Evolutionary conservation across 2,797 vertebrate genomes (phyloP).

Genomic region (Lithobates pipiens): DNA sequence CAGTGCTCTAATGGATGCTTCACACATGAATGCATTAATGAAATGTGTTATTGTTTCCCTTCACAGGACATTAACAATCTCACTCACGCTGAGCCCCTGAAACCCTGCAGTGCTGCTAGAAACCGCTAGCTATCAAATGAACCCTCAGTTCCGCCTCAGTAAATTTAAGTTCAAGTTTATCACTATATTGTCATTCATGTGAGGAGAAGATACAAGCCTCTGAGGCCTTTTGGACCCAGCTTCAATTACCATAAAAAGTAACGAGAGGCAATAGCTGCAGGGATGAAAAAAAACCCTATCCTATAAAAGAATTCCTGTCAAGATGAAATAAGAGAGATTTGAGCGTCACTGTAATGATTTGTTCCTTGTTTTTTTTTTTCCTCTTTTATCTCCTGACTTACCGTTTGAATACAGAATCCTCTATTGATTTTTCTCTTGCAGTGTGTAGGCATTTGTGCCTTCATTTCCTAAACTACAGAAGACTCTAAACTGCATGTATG

Average conservation of each 20-base stretch:
- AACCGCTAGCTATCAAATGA: slow-evolving; percentile 83
- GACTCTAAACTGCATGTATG: no score
- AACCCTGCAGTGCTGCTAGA: slow-evolving; percentile 76
- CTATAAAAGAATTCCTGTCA: slow-evolving; percentile 74
- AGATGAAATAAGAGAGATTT: slow-evolving; percentile 74
- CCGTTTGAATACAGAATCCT: slow-evolving; percentile 70
- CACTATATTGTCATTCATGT: slow-evolving; percentile 79
- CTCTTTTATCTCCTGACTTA: slow-evolving; percentile 71
- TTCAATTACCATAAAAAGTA: slow-evolving; percentile 80
- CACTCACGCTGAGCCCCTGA: slow-evolving; percentile 71
- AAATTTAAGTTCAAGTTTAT: slow-evolving; percentile 85
- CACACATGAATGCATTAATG: slow-evolving; percentile 82
- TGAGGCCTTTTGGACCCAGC: slow-evolving; percentile 73
- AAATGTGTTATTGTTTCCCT: slow-evolving; percentile 84
- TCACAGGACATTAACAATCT: slow-evolving; percentile 84
- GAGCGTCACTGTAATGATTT: slow-evolving; percentile 71
- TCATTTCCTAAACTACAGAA: slow-evolving; percentile 61
- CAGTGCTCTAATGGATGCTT: slow-evolving; percentile 81
- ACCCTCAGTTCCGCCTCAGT: slow-evolving; percentile 79
- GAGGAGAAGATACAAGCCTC: slow-evolving; percentile 79
- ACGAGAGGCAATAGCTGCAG: slow-evolving; percentile 70
- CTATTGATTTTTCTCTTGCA: slow-evolving; percentile 67
- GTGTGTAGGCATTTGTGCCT: slow-evolving; percentile 63
- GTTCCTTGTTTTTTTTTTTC: slow-evolving; percentile 69
- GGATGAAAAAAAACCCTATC: slow-evolving; percentile 42